phyloP scores from a whole-genome alignment of 1,140 invertebrate species.

The Stenopsyche tienmushanensis region DNA sequence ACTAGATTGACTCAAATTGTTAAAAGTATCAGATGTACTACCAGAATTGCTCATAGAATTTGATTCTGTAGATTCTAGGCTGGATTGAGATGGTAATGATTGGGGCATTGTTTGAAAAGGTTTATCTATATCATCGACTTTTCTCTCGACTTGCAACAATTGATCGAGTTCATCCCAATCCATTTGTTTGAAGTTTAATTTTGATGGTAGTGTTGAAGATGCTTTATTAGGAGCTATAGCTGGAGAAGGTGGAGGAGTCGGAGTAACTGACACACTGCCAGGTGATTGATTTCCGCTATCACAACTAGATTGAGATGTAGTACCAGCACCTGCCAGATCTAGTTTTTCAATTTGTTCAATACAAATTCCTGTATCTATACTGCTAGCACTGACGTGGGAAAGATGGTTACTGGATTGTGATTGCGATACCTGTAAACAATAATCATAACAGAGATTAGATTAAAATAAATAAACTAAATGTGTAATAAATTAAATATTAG shows the following conservation, averaged over 20 bases:
- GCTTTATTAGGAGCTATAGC: constrained; percentile 58
- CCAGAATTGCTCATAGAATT: constrained; percentile 45
- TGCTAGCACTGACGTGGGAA: constrained; percentile 19
- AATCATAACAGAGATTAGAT: neutral
- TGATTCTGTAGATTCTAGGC: constrained; percentile 48
- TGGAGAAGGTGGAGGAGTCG: constrained; percentile 45
- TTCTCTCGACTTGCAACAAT: constrained; percentile 67
- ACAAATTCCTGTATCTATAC: constrained; percentile 35
- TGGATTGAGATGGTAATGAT: constrained; percentile 60
- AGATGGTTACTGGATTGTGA: neutral
- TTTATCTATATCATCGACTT: constrained; percentile 64
- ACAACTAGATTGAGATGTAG: constrained; percentile 27
- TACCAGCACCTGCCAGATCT: constrained; percentile 5
- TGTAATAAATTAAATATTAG: neutral
- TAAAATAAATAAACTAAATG: neutral
- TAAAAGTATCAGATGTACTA: constrained; percentile 44
- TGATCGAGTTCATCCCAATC: constrained; percentile 74
- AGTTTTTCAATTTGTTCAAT: constrained; percentile 32
- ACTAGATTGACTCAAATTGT: constrained; percentile 43
- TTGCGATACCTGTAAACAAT: neutral
- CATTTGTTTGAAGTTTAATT: constrained; percentile 64
- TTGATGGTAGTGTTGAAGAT: constrained; percentile 65
- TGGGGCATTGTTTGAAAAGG: constrained; percentile 72
- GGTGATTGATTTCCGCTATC: constrained; percentile 38
- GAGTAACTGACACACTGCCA: constrained; percentile 33